Evolutionary conservation across 2,113 vertebrate genomes (phyloP), one percentile per base, ranked within the genome.

Genomic region (Brachypteracias leptosomus): DNA sequence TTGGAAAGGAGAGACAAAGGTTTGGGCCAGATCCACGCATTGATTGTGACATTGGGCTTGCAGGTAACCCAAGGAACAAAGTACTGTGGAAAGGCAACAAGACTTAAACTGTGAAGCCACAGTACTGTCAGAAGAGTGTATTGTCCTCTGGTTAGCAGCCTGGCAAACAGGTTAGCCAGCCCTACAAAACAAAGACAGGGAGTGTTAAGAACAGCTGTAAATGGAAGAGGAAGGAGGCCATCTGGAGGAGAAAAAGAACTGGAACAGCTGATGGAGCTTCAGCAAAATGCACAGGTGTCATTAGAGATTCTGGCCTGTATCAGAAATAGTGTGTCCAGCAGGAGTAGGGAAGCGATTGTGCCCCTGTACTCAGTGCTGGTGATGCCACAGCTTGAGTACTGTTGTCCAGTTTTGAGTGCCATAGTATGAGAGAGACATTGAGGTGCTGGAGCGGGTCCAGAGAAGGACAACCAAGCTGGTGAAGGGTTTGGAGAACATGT

Each of bases 221-320:
- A 31, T 49, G 61, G 52, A 93, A 93, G 92, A 57, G 93, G 66
- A 94, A 95, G 75, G 78, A 85, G 89, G 74, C 74, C 81, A 92
- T 70, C 84, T 95, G 94, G 87, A 89, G 89, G 75, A 94, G 71
- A 77, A 62, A 51, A 82, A 51, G 25, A 58, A 89, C 7, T 51
- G 74, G 63, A 67, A 75, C 61, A 71, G 57, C 38, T 85, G 77
- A 63, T 4, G 28, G 62, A 73, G 59, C 54, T 44, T 63, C 83
- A 68, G 36, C 65, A 86, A 55, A 85, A 78, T 38, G 61, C 57
- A 51, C 52, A 58, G 62, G 31, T 70, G 88, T 62, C 70, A 58
- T 65, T 59, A 73, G 31, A 80, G 59, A 44, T 51, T 25, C 42
- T 42, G 42, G 42, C 42, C 42, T 42, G 42, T 42, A 42, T 42